phyloP scores from a whole-genome alignment of 2,888 invertebrate species.

The Eupithecia centaureata region DNA sequence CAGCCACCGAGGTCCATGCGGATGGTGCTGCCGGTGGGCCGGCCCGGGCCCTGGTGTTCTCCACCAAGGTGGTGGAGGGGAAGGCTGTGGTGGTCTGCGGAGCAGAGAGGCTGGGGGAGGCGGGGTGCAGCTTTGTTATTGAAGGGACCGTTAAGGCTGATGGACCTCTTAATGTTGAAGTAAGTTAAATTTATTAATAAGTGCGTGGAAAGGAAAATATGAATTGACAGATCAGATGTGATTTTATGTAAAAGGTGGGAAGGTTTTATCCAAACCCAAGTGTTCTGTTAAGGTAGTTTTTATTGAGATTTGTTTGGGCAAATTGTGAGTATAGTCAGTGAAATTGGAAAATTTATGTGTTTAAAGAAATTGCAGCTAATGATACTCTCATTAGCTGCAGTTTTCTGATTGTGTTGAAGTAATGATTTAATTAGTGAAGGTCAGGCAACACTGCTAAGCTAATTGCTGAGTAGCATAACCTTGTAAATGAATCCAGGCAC shows the following conservation, averaged over 20 bases:
- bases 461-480: constrained; percentile 7
- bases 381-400: background rate
- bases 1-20: constrained; percentile 88
- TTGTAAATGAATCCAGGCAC: background rate
- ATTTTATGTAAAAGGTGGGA: background rate
- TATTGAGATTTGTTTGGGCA: too few relatives aligned
- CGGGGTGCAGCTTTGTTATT: constrained; percentile 88
- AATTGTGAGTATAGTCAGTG: too few relatives aligned
- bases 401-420: background rate
- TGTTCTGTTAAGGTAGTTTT: too few relatives aligned
- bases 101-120: constrained; percentile 87
- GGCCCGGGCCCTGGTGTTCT: constrained; percentile 87
- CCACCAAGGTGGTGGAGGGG: constrained; percentile 87
- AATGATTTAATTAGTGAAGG: constrained; percentile 14
- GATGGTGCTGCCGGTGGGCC: constrained; percentile 89
- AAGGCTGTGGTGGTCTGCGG: constrained; percentile 82
- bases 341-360: too few relatives aligned
- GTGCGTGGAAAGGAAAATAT: background rate
- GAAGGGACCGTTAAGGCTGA: constrained; percentile 92
- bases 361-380: background rate
- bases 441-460: background rate
- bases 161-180: constrained; percentile 93
- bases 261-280: too few relatives aligned
- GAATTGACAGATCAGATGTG: background rate
- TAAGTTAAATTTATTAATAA: constrained; percentile 58